Conservation (phyloP, 2,797 vertebrate genomes). For the Urosaurus nigricauda region DNA sequence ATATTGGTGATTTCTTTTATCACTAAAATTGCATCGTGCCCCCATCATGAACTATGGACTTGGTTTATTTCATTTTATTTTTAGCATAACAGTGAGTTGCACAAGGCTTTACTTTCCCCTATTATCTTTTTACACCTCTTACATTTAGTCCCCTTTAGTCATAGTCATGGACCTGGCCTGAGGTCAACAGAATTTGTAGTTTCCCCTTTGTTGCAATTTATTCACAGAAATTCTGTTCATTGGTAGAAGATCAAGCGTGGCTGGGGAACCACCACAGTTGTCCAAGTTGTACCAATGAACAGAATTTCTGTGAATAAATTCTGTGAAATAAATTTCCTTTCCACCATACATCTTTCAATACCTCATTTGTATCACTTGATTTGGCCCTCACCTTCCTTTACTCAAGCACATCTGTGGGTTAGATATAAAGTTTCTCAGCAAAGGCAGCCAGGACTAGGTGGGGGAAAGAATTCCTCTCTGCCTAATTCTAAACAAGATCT, state of each 20-base stretch:
- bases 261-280: neutral
- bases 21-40: neutral
- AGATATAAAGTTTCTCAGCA: neutral
- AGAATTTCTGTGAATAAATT: no score
- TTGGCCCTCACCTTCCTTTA: neutral
- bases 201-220: neutral
- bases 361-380: no score
- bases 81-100: constrained; percentile 5
- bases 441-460: neutral
- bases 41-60: neutral
- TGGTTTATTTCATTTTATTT: neutral
- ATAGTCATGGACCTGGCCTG: neutral
- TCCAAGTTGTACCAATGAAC: no score
- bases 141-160: neutral
- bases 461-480: neutral
- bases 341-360: neutral
- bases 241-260: neutral
- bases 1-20: constrained; percentile 5
- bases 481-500: neutral
- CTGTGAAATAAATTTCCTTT: no score
- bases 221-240: neutral
- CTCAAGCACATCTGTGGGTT: neutral
- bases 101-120: neutral
- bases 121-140: neutral
- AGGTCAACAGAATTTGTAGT: neutral